Base-by-base conservation (phyloP, 2,888 invertebrate genomes). In the Creontiades dilutus region DNA sequence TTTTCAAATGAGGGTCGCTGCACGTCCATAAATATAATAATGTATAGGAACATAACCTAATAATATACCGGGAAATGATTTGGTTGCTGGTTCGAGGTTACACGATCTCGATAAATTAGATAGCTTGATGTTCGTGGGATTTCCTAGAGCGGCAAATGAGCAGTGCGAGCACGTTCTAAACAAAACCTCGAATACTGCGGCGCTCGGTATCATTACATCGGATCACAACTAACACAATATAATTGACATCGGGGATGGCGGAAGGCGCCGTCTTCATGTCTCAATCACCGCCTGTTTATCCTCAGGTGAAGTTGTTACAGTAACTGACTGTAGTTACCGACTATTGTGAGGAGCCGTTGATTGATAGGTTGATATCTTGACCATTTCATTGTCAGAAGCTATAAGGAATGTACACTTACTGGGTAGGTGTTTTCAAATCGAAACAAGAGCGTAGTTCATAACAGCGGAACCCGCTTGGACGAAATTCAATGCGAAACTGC, bases 211-310 rank as follows among this genome's bases (percentile, higher is more conserved):
- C 68, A 23, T 68, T 68, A 68, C 27, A 23, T 68, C 19, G 61
- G 61, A 61, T 61, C 61, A 68, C 68, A 68, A 68, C 68, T 68
- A 68, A 68, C 68, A 27, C 68, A 11, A 27, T 68, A 68, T 68
- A 68, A 68, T 68, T 68, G 68, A 68, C 68, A 68, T n/a, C n/a
- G 57, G n/a, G 16, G 19, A 57, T 23, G 68, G 68, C 68, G 68
- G 68, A 68, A 68, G 68, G 68, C 68, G 68, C 68, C 68, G 5
- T 27, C 5, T 12, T 19, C 23, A 68, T 68, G 68, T 23, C 68
- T 68, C 27, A 27, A 68, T 68, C 12, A n/a, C 57, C 57, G 16
- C 57, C n/a, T 57, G 5, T 57, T 57, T 57, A 11, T 57, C 57
- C 57, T n/a, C 16, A 57, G 16, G 57, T 57, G 19, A n/a, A 57